phyloP scores from a whole-genome alignment of 2,888 invertebrate genomes.

The Mimachlamys varia region DNA sequence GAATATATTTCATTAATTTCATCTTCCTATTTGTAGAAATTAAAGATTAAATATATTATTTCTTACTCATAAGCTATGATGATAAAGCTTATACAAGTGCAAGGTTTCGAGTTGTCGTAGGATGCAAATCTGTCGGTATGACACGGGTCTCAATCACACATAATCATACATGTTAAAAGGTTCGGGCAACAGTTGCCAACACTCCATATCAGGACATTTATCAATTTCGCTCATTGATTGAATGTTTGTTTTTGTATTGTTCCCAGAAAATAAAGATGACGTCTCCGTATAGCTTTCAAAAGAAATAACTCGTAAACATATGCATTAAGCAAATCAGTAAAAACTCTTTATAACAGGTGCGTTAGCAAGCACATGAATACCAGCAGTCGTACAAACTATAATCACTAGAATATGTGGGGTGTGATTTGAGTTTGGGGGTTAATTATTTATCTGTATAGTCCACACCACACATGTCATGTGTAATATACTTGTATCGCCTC shows the following conservation, averaged over 20 bases:
- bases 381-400: background rate
- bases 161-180: background rate
- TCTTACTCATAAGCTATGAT: background rate
- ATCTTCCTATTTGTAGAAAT: background rate
- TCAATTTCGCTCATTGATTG: background rate
- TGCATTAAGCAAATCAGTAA: conserved; percentile 13
- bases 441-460: background rate
- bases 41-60: background rate
- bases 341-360: conserved; percentile 15
- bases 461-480: background rate
- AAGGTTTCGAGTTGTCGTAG: no score
- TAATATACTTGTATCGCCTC: background rate
- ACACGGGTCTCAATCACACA: background rate
- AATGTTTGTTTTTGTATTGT: background rate
- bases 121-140: background rate
- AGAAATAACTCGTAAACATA: background rate
- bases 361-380: background rate
- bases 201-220: background rate
- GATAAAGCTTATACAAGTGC: no score
- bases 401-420: background rate
- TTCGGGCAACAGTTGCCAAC: background rate
- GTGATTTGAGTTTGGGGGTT: conserved; percentile 1
- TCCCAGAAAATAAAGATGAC: conserved; percentile 11
- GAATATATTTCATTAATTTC: background rate
- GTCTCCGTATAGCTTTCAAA: background rate